Evolutionary conservation across 2,888 invertebrate species (phyloP).

Genomic region (Andrena minutula): DNA sequence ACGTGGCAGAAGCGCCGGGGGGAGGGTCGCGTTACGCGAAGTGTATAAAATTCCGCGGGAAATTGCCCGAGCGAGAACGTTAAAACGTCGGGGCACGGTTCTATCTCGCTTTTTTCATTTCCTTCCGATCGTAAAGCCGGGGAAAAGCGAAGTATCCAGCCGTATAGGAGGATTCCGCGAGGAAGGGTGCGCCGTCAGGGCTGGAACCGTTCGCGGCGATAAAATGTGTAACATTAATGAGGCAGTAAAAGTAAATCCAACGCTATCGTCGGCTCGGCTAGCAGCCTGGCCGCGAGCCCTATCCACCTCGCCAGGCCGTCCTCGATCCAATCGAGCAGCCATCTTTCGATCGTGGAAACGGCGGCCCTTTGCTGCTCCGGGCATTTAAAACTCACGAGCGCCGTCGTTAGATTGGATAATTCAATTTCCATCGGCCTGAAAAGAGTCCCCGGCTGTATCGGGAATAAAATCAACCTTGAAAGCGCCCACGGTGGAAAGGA

Average conservation of each 20-base stretch:
- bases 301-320: conserved; percentile 24
- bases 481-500: background rate
- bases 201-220: conserved; percentile 71
- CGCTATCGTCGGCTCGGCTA: conserved; percentile 73
- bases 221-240: conserved; percentile 83
- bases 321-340: conserved; percentile 36
- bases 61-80: conserved; percentile 34
- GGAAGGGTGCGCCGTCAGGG: conserved; percentile 22
- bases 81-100: conserved; percentile 50
- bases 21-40: conserved; percentile 23
- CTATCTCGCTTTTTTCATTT: conserved; percentile 54
- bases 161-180: conserved; percentile 67
- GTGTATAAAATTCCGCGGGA: conserved; percentile 53
- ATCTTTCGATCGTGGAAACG: conserved; percentile 72
- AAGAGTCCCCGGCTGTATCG: conserved; percentile 39
- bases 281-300: conserved; percentile 54
- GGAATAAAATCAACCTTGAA: conserved; percentile 49
- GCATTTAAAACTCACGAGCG: conserved; percentile 51
- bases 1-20: background rate
- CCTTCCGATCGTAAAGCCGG: conserved; percentile 75
- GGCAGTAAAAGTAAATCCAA: conserved; percentile 81
- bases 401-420: conserved; percentile 63
- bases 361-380: conserved; percentile 6
- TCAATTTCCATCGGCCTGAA: conserved; percentile 47
- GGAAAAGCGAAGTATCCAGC: conserved; percentile 70